A percentile compares a stretch with the other conserved stretches of the same genome.
Conservation (phyloP, 2,888 invertebrate species). For the Papilio protenor region DNA sequence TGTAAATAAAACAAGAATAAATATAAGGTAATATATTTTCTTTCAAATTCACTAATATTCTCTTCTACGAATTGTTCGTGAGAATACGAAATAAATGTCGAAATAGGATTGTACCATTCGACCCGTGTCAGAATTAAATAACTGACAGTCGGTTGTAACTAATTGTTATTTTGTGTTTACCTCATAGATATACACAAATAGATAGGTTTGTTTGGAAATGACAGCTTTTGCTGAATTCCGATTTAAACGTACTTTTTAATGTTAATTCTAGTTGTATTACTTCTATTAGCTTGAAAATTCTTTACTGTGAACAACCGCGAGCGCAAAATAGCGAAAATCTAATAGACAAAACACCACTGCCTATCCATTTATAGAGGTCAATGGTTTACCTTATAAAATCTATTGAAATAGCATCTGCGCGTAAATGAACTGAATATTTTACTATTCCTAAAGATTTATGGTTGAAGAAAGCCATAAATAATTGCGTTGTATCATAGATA, state of each 20-base stretch:
- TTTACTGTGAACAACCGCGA: too few species aligned
- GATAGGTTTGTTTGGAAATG: too few species aligned
- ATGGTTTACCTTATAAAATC: neutral
- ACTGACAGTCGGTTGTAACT: conserved; percentile 15
- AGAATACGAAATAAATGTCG: neutral
- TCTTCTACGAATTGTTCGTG: neutral
- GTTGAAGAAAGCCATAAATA: neutral
- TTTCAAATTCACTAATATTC: too few species aligned
- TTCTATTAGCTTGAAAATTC: too few species aligned
- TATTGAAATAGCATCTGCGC: neutral
- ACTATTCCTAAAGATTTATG: neutral
- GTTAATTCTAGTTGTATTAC: too few species aligned
- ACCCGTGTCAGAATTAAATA: conserved; percentile 10
- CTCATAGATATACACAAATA: neutral
- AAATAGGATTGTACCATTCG: conserved; percentile 4
- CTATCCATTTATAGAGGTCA: too few species aligned
- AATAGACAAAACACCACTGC: too few species aligned
- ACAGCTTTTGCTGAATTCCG: too few species aligned
- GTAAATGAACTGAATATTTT: neutral
- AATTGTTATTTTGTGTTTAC: neutral
- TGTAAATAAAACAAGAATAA: too few species aligned
- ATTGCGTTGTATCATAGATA: neutral
- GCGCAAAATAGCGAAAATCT: too few species aligned
- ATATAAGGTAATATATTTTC: too few species aligned
- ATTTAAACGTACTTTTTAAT: too few species aligned